Conservation (phyloP, 2,888 invertebrate species). For the Acronicta leporina region DNA sequence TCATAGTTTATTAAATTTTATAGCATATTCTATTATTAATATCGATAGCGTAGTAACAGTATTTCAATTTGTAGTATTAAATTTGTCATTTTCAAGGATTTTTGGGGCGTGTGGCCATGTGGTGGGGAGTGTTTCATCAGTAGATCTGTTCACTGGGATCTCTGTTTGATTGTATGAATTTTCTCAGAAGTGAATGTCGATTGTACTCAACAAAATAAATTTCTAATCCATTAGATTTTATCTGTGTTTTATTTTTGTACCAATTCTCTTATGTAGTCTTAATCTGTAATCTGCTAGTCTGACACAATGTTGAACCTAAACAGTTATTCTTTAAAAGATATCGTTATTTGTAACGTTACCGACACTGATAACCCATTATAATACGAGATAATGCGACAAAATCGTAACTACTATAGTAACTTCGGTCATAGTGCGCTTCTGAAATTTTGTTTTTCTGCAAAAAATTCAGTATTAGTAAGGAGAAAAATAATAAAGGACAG, state of each 20-base stretch:
- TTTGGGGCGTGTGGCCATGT: conserved; percentile 62
- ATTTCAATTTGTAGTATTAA: conserved; percentile 84
- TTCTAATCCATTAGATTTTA: conserved; percentile 87
- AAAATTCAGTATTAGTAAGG: no score
- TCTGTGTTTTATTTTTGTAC: conserved; percentile 74
- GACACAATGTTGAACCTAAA: background rate
- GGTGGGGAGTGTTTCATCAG: conserved; percentile 56
- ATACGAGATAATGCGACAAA: no score
- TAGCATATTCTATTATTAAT: conserved; percentile 82
- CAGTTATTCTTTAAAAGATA: no score
- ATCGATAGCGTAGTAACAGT: conserved; percentile 81
- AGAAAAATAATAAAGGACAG: no score
- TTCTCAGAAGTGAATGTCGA: conserved; percentile 82
- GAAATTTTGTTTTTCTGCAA: no score
- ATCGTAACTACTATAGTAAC: no score
- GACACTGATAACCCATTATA: no score
- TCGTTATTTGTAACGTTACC: no score
- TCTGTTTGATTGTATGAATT: conserved; percentile 70
- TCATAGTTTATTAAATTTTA: conserved; percentile 75
- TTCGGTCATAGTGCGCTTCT: no score
- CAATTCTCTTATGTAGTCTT: no score
- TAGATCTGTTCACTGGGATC: conserved; percentile 59
- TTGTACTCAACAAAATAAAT: conserved; percentile 88
- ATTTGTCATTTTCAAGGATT: conserved; percentile 81
- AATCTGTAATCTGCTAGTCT: no score